phyloP scores from a whole-genome alignment of 2,888 invertebrate genomes.

The Pegoplata infirma region DNA sequence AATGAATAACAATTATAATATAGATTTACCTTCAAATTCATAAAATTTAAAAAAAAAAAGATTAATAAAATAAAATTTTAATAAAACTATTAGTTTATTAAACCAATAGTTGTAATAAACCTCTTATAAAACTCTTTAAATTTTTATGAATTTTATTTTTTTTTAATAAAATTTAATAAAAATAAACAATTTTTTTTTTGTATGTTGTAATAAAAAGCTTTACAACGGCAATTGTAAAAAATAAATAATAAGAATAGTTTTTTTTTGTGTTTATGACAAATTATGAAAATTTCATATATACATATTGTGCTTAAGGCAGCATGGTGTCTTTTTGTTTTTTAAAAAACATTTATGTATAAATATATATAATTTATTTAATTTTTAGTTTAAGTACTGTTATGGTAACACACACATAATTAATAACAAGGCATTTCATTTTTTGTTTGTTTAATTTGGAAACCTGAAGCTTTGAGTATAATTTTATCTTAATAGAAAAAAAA shows the following conservation, averaged over 20 bases:
- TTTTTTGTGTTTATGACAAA: conserved; percentile 31
- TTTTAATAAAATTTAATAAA: not conserved
- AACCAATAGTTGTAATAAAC: no score
- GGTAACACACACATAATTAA: conserved; percentile 25
- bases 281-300: conserved; percentile 21
- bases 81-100: not conserved
- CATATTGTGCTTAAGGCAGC: conserved; percentile 48
- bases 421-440: conserved; percentile 33
- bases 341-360: conserved; percentile 8
- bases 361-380: not conserved
- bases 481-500: conserved; percentile 11
- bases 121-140: no score
- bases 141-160: no score
- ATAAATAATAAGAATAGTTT: conserved; percentile 10
- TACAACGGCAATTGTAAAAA: conserved; percentile 23
- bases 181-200: not conserved
- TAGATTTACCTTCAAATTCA: no score
- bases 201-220: conserved; percentile 8
- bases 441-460: conserved; percentile 26
- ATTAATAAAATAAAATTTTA: not conserved
- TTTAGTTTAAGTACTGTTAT: conserved; percentile 49
- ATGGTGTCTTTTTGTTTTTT: conserved; percentile 44
- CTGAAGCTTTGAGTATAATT: conserved; percentile 41
- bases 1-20: conserved; percentile 6
- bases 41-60: no score